Evolutionary conservation across 2,113 vertebrate species (phyloP).

Genomic region (Macrotus californicus): DNA sequence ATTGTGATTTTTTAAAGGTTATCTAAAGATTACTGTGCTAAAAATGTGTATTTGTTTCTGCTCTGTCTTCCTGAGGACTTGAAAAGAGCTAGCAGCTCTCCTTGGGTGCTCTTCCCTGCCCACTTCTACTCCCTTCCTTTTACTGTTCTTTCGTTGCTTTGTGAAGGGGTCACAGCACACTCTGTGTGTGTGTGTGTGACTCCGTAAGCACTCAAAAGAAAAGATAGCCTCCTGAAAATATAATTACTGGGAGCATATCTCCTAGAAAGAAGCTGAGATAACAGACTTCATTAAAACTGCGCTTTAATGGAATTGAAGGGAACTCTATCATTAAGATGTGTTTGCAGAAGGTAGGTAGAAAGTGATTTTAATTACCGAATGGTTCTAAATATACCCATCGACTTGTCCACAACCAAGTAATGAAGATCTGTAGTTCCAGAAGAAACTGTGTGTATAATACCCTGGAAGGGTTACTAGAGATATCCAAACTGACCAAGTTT

Average conservation of each 20-base stretch:
- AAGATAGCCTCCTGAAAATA: conserved; percentile 55
- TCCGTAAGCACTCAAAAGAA: conserved; percentile 47
- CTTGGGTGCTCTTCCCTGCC: conserved; percentile 9
- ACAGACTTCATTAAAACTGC: conserved; percentile 43
- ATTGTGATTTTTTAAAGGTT: conserved; percentile 22
- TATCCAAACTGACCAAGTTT: neutral
- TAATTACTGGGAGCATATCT: conserved; percentile 41
- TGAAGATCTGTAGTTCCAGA: neutral
- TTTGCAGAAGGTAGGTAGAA: conserved; percentile 63
- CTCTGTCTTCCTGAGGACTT: conserved; percentile 28
- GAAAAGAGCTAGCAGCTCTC: conserved; percentile 32
- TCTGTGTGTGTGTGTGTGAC: neutral
- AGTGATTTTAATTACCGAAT: conserved; percentile 72
- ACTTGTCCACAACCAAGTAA: conserved; percentile 12
- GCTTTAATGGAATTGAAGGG: conserved; percentile 62
- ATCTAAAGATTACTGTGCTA: conserved; percentile 40
- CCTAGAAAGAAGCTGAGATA: conserved; percentile 60
- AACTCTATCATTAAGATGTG: conserved; percentile 45
- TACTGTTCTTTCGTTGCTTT: neutral
- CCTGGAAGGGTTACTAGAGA: neutral
- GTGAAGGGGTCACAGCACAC: neutral
- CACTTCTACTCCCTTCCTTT: conserved; percentile 7
- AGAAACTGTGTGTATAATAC: neutral
- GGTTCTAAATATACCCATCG: conserved; percentile 61
- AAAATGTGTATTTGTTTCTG: conserved; percentile 53